Conservation (phyloP, 2,888 invertebrate species). For the Torymus auratus region DNA sequence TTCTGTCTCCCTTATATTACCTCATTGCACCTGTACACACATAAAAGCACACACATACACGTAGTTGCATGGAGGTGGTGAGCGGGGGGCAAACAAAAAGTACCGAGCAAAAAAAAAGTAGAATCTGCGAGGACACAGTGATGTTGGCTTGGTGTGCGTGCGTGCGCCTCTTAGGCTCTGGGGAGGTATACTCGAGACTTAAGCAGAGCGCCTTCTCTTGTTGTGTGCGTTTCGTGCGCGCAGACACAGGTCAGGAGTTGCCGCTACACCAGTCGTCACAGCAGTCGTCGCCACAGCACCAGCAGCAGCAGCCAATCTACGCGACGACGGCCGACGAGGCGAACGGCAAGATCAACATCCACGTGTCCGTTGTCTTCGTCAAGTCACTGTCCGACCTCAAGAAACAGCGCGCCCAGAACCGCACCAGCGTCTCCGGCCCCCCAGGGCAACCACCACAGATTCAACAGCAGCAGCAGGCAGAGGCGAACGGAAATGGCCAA, state of each 20-base stretch:
- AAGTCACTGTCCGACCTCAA: conserved; percentile 95
- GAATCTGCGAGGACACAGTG: too few relatives aligned
- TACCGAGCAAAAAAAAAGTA: too few relatives aligned
- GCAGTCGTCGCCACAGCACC: conserved; percentile 23
- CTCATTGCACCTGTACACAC: too few relatives aligned
- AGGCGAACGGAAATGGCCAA: conserved; percentile 71
- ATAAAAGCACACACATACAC: background rate
- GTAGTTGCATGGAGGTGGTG: conserved; percentile 24
- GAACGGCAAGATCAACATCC: conserved; percentile 93
- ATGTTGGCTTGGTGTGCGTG: too few relatives aligned
- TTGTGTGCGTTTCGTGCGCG: conserved; percentile 16
- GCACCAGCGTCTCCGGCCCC: conserved; percentile 76
- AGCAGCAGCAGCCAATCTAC: conserved; percentile 48
- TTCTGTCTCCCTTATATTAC: too few relatives aligned
- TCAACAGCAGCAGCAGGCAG: conserved; percentile 75
- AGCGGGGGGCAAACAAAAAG: too few relatives aligned
- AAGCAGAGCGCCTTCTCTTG: conserved; percentile 46
- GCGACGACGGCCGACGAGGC: conserved; percentile 75
- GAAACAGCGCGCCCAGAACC: conserved; percentile 91
- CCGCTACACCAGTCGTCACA: conserved; percentile 7
- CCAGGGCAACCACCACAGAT: conserved; percentile 67
- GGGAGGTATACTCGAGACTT: conserved; percentile 16
- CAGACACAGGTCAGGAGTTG: conserved; percentile 42
- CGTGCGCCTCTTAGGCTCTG: too few relatives aligned
- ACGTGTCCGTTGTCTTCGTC: conserved; percentile 89